phyloP scores from a whole-genome alignment of 2,888 invertebrate genomes.

The Monopis laevigella region DNA sequence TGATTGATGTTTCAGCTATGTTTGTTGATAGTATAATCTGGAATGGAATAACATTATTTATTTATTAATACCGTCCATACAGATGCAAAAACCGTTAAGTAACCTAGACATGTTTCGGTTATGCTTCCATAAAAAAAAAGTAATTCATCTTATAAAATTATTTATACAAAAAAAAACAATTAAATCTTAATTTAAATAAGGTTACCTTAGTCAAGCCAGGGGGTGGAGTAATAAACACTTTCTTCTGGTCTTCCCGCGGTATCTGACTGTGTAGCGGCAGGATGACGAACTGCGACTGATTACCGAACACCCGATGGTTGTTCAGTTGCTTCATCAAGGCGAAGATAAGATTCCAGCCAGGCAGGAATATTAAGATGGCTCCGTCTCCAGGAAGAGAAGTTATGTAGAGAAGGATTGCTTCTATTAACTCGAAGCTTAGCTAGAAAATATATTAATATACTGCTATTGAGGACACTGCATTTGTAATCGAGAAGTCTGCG shows the following conservation, averaged over 20 bases:
- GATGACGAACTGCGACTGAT: conserved; percentile 72
- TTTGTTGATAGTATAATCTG: conserved; percentile 96
- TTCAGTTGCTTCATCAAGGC: conserved; percentile 84
- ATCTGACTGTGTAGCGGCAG: conserved; percentile 98
- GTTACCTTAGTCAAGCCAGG: conserved; percentile 84
- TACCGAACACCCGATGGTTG: conserved; percentile 77
- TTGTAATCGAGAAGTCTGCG: too few relatives aligned
- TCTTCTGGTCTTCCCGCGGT: conserved; percentile 93
- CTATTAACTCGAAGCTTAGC: conserved; percentile 92
- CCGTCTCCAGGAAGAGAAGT: conserved; percentile 72
- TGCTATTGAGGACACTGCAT: too few relatives aligned
- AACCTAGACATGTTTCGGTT: too few relatives aligned
- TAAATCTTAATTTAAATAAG: too few relatives aligned
- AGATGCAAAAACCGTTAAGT: too few relatives aligned
- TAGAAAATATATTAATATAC: conserved; percentile 23
- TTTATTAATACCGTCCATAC: too few relatives aligned
- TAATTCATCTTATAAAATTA: too few relatives aligned
- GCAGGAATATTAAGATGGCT: conserved; percentile 91
- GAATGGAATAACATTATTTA: too few relatives aligned
- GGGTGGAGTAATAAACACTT: conserved; percentile 90
- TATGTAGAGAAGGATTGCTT: conserved; percentile 77
- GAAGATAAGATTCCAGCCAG: conserved; percentile 98
- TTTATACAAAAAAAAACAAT: too few relatives aligned
- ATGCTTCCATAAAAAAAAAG: too few relatives aligned
- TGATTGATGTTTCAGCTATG: conserved; percentile 98